Evolutionary conservation across 2,888 invertebrate genomes (phyloP).

Genomic region (Elgonia sp.): DNA sequence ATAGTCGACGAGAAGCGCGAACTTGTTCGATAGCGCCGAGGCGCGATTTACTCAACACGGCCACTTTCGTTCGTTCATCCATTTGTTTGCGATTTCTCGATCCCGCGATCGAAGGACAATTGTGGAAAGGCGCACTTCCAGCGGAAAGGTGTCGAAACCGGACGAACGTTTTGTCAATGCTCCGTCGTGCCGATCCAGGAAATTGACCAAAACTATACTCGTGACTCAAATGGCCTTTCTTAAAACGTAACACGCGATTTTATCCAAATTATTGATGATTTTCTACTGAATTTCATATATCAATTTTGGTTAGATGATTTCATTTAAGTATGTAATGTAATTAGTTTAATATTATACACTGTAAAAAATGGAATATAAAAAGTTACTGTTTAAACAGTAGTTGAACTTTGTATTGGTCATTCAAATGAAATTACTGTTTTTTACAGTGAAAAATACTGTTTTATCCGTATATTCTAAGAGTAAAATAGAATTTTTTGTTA

Average conservation of each 20-base stretch:
- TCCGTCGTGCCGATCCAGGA: constrained; percentile 60
- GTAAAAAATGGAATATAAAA: too few species aligned
- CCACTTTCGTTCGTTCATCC: constrained; percentile 67
- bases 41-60: constrained; percentile 58
- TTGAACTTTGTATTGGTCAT: too few species aligned
- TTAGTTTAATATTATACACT: too few species aligned
- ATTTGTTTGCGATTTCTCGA: constrained; percentile 65
- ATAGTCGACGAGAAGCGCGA: constrained; percentile 49
- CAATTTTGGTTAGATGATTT: too few species aligned
- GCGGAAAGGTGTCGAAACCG: constrained; percentile 73
- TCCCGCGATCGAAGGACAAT: constrained; percentile 69
- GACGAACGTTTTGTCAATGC: constrained; percentile 68
- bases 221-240: constrained; percentile 28
- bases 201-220: constrained; percentile 53
- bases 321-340: too few species aligned
- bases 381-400: too few species aligned
- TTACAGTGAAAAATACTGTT: too few species aligned
- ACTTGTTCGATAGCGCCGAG: constrained; percentile 57
- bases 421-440: too few species aligned
- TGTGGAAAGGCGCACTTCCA: constrained; percentile 68
- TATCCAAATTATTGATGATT: too few species aligned
- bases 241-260: constrained; percentile 15
- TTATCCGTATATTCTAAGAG: too few species aligned
- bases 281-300: too few species aligned
- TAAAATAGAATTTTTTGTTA: too few species aligned